Conservation (phyloP, 1,140 invertebrate genomes). For the Monochamus saltuarius region DNA sequence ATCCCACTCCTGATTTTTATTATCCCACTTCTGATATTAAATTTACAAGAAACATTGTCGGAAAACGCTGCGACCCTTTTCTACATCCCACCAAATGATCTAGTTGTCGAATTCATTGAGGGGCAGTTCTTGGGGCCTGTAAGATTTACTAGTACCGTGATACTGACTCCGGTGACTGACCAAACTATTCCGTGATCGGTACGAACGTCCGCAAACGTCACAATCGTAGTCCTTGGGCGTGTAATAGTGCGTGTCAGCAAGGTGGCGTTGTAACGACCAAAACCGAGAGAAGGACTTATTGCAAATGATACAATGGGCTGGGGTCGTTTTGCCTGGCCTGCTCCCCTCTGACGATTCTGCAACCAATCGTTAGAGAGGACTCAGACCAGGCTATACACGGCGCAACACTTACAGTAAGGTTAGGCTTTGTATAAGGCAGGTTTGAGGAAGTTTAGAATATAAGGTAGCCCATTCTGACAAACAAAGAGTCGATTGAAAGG, state of each 20-base stretch:
- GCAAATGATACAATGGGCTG: conserved; percentile 37
- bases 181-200: conserved; percentile 58
- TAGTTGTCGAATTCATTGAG: no score
- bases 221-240: conserved; percentile 54
- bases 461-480: no score
- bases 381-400: conserved; percentile 49
- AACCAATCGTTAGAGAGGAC: conserved; percentile 55
- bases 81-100: no score
- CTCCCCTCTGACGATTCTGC: conserved; percentile 50
- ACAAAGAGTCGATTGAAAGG: no score
- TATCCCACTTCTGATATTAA: no score
- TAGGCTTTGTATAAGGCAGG: no score
- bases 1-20: not conserved
- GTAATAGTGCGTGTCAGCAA: conserved; percentile 53
- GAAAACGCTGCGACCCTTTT: no score
- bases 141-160: conserved; percentile 37
- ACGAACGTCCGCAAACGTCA: conserved; percentile 55
- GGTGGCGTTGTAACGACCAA: conserved; percentile 55
- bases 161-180: conserved; percentile 59
- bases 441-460: no score
- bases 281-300: conserved; percentile 55
- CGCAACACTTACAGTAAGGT: conserved; percentile 1
- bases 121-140: no score
- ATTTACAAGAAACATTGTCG: no score
- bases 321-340: conserved; percentile 50